Conservation (phyloP, 2,797 vertebrate species). For the Mastacembelus armatus region DNA sequence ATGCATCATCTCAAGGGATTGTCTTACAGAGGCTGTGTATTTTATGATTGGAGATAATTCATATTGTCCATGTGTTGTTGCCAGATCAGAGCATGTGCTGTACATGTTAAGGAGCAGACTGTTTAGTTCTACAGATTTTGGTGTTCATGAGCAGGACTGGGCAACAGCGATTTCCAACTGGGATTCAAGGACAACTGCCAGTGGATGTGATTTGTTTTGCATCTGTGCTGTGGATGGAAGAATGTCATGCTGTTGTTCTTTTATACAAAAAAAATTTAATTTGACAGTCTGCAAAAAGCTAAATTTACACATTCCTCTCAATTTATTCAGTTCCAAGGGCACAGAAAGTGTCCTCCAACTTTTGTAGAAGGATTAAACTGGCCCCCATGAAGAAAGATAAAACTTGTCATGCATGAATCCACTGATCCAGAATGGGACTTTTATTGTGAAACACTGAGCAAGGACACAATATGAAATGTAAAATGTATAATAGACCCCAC, state of each 20-base stretch:
- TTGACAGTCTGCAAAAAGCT: constrained; percentile 30
- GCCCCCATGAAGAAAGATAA: constrained; percentile 14
- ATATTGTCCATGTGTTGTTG: constrained; percentile 38
- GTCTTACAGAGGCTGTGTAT: constrained; percentile 29
- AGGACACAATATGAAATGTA: constrained; percentile 18
- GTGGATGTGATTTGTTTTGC: constrained; percentile 50
- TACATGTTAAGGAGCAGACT: constrained; percentile 58
- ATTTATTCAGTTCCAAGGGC: constrained; percentile 36
- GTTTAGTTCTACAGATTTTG: constrained; percentile 47
- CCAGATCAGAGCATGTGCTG: constrained; percentile 33
- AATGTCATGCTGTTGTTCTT: constrained; percentile 6
- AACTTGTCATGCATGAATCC: constrained; percentile 31
- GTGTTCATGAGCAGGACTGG: constrained; percentile 47
- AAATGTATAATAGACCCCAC: background rate
- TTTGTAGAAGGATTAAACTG: constrained; percentile 41
- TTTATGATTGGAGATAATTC: constrained; percentile 58
- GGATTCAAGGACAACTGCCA: constrained; percentile 60
- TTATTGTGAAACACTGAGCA: constrained; percentile 15
- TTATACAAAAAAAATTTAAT: constrained; percentile 27
- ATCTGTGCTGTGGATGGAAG: constrained; percentile 44
- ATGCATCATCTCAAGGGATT: constrained; percentile 31
- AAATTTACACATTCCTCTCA: constrained; percentile 21
- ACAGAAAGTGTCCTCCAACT: constrained; percentile 21
- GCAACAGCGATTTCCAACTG: constrained; percentile 51
- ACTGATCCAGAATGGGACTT: constrained; percentile 15